Evolutionary conservation across 2,797 vertebrate genomes (phyloP).

Genomic region (Ibycter americanus): DNA sequence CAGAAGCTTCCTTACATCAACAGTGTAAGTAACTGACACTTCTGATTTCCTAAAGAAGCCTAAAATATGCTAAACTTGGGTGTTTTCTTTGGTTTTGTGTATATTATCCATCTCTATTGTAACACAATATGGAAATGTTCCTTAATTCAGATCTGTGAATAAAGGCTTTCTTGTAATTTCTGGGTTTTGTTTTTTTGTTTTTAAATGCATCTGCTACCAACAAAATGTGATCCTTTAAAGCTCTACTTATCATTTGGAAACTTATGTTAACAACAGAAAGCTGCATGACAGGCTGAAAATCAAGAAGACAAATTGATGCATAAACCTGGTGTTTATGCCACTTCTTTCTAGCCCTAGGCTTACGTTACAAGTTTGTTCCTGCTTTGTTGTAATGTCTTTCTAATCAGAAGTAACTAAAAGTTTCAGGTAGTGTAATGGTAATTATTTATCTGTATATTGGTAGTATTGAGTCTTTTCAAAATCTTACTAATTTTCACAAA

Average conservation of each 20-base stretch:
- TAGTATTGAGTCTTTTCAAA: neutral
- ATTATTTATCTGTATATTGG: neutral
- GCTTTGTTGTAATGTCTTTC: neutral
- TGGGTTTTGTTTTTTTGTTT: neutral
- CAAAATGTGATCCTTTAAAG: slow-evolving; percentile 9
- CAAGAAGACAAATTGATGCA: neutral
- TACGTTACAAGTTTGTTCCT: neutral
- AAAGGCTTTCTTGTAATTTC: neutral
- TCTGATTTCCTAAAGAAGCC: neutral
- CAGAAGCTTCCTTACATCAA: neutral
- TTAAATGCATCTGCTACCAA: neutral
- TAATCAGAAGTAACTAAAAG: neutral
- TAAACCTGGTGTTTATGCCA: neutral
- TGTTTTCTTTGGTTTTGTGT: neutral
- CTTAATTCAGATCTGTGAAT: slow-evolving; percentile 5
- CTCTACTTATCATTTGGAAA: slow-evolving; percentile 6
- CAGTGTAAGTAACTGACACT: neutral
- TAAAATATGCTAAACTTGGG: slow-evolving; percentile 26
- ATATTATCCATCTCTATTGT: neutral
- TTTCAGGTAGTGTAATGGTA: neutral
- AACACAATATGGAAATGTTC: neutral
- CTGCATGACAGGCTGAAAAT: slow-evolving; percentile 34
- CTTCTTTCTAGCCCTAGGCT: neutral
- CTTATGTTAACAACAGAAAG: slow-evolving; percentile 8
- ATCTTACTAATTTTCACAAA: neutral